Percentiles rank a stretch among this genome's conserved stretches.
Conservation (phyloP, 1,140 invertebrate genomes). For the Aplysia californica region DNA sequence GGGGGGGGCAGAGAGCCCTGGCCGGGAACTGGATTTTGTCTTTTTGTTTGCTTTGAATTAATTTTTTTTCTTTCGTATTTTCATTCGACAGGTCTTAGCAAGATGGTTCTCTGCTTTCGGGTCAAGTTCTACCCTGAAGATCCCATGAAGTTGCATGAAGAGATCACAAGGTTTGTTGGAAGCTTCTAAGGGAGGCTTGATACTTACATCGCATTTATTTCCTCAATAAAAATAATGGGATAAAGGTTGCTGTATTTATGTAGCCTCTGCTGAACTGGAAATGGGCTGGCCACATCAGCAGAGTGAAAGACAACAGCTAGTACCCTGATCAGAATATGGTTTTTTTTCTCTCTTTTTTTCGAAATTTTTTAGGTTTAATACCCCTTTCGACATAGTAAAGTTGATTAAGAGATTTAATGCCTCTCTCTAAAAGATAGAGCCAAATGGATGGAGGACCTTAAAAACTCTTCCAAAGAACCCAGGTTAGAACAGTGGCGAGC, state of each 20-base stretch:
- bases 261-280: background rate
- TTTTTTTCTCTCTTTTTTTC: background rate
- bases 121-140: conserved; percentile 67
- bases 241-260: background rate
- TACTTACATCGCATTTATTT: background rate
- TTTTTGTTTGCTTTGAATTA: background rate
- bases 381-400: too few relatives aligned
- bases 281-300: too few relatives aligned
- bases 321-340: background rate
- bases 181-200: background rate
- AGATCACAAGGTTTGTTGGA: conserved; percentile 62
- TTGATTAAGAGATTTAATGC: too few relatives aligned
- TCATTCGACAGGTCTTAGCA: conserved; percentile 57
- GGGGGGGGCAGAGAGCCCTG: too few relatives aligned
- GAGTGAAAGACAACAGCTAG: too few relatives aligned
- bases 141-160: conserved; percentile 65
- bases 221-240: background rate
- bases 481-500: too few relatives aligned
- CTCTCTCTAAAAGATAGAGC: too few relatives aligned
- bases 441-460: too few relatives aligned
- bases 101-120: conserved; percentile 66
- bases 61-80: background rate
- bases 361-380: background rate
- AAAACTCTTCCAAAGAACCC: too few relatives aligned
- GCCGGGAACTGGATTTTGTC: too few relatives aligned